Conservation (phyloP, 2,888 invertebrate species). For the Lasioglossum pauxillum region DNA sequence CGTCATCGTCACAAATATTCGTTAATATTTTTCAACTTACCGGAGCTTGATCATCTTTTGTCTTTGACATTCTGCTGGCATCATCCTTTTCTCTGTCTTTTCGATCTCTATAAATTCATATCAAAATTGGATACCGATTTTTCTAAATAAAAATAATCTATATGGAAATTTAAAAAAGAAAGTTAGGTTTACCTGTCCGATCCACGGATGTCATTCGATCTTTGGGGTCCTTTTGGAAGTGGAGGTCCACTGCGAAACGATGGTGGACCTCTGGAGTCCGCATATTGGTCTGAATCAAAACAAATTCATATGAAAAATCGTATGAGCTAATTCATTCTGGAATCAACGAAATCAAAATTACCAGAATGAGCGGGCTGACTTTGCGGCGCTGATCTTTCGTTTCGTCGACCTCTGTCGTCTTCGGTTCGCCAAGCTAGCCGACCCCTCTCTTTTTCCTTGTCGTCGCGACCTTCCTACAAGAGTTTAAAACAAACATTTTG, state of each 20-base stretch:
- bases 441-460: conserved; percentile 74
- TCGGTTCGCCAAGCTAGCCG: conserved; percentile 79
- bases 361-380: conserved; percentile 74
- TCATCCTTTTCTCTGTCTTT: conserved; percentile 82
- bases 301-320: not conserved
- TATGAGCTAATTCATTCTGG: not conserved
- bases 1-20: not conserved
- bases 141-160: not conserved
- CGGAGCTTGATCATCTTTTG: conserved; percentile 90
- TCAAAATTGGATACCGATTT: not conserved
- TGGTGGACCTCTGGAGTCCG: conserved; percentile 73
- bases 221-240: conserved; percentile 61
- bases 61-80: conserved; percentile 88
- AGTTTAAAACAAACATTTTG: conserved; percentile 2
- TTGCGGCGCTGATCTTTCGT: conserved; percentile 70
- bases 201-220: conserved; percentile 72
- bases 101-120: conserved; percentile 68
- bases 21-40: conserved; percentile 84
- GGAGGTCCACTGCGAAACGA: conserved; percentile 60
- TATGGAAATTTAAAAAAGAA: not conserved
- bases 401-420: conserved; percentile 75
- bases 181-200: conserved; percentile 69
- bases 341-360: conserved; percentile 43
- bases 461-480: conserved; percentile 78
- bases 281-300: conserved; percentile 67